A percentile compares a stretch with the other conserved stretches of the same genome.
These are phyloP conservation scores for Sicus ferrugineus DNA, from an alignment of 2,888 invertebrate genomes.

Conservation along the genomic window DNA sequence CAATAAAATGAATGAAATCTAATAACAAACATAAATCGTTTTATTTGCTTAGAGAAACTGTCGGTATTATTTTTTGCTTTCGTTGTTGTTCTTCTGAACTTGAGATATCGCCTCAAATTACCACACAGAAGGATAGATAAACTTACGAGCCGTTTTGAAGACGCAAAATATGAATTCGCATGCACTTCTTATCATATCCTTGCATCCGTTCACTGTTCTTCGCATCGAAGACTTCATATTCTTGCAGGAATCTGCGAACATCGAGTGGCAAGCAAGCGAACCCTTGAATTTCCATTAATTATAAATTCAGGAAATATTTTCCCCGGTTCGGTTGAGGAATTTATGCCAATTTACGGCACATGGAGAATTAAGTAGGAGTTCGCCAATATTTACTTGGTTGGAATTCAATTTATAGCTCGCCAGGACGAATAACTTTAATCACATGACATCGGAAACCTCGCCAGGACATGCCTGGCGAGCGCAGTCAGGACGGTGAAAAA, in stretches of 20 bases:
- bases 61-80: too few species aligned
- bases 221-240: not conserved
- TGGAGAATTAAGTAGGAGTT: slow-evolving; percentile 30
- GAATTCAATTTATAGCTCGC: slow-evolving; percentile 39
- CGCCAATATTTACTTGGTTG: slow-evolving; percentile 39
- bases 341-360: slow-evolving; percentile 32
- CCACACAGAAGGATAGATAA: too few species aligned
- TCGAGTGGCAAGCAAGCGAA: not conserved
- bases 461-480: slow-evolving; percentile 2
- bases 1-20: too few species aligned
- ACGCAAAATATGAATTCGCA: too few species aligned
- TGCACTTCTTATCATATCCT: too few species aligned
- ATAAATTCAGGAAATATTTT: slow-evolving; percentile 10
- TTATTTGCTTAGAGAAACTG: too few species aligned
- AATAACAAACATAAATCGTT: too few species aligned
- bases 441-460: slow-evolving; percentile 14
- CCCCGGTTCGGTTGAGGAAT: slow-evolving; percentile 8
- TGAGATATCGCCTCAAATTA: too few species aligned
- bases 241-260: not conserved
- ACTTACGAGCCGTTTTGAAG: too few species aligned
- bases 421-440: slow-evolving; percentile 40
- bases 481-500: not conserved
- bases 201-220: not conserved
- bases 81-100: too few species aligned
- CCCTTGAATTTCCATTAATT: not conserved